Conservation (phyloP, 2,113 vertebrate genomes). For the Scytalopus superciliaris region DNA sequence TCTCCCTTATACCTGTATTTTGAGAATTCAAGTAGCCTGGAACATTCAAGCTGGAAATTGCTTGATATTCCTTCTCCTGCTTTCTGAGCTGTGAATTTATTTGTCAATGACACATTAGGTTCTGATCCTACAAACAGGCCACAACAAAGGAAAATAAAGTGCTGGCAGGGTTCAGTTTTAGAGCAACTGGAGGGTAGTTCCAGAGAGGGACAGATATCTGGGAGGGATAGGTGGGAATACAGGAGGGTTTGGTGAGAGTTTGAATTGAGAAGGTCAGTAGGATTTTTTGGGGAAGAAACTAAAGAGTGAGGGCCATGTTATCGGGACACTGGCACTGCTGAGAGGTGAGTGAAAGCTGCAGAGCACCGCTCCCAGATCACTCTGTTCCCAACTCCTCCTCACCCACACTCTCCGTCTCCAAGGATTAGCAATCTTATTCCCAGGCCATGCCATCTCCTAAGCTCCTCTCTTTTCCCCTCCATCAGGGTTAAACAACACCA, state of each 20-base stretch:
- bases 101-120: background rate
- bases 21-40: background rate
- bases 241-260: background rate
- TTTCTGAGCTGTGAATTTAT: background rate
- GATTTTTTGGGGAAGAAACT: background rate
- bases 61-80: background rate
- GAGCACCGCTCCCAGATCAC: background rate
- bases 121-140: background rate
- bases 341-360: background rate
- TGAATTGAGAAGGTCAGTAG: background rate
- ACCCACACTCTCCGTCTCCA: background rate
- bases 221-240: background rate
- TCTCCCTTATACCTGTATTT: background rate
- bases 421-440: rapidly evolving
- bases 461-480: background rate
- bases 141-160: background rate
- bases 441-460: background rate
- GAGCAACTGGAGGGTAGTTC: background rate
- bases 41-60: background rate
- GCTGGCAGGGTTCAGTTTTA: background rate
- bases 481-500: background rate
- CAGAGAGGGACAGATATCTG: background rate
- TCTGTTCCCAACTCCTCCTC: background rate
- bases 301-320: rapidly evolving
- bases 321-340: background rate